phyloP scores from a whole-genome alignment of 2,113 vertebrate species.

The Leucosticte australis region DNA sequence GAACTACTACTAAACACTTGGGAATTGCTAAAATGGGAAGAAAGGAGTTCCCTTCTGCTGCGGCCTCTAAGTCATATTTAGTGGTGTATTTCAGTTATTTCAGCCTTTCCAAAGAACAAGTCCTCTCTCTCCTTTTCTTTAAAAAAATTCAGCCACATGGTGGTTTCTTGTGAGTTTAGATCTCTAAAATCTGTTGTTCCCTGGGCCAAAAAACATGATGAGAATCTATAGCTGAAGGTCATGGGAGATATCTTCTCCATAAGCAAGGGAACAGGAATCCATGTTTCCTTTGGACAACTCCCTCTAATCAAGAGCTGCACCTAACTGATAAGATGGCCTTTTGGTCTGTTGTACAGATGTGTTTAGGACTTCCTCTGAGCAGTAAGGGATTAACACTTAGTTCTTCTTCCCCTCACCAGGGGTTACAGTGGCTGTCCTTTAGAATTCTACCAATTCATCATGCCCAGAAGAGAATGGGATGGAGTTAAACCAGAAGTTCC shows the following conservation, averaged over 20 bases:
- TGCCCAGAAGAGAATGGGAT: background rate
- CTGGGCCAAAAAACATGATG: background rate
- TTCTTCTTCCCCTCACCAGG: background rate
- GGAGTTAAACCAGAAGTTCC: background rate
- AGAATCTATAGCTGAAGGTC: background rate
- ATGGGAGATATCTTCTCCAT: background rate
- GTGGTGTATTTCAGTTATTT: background rate
- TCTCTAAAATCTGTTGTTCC: background rate
- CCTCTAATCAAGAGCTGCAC: background rate
- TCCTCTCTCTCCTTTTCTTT: background rate
- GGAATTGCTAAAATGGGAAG: background rate
- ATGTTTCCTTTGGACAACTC: background rate
- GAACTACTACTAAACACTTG: constrained; percentile 22
- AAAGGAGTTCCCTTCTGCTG: background rate
- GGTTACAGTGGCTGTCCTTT: background rate
- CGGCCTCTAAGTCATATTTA: background rate
- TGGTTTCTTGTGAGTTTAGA: background rate
- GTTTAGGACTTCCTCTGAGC: background rate
- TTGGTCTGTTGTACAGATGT: background rate
- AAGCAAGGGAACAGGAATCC: background rate
- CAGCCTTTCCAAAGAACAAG: background rate
- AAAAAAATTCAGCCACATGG: background rate
- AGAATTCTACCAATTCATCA: background rate
- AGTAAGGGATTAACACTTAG: background rate
- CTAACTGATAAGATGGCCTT: background rate